Percentiles rank a stretch among this genome's conserved stretches.
Conservation (phyloP, 2,113 vertebrate genomes). For the Erythrocebus patas region DNA sequence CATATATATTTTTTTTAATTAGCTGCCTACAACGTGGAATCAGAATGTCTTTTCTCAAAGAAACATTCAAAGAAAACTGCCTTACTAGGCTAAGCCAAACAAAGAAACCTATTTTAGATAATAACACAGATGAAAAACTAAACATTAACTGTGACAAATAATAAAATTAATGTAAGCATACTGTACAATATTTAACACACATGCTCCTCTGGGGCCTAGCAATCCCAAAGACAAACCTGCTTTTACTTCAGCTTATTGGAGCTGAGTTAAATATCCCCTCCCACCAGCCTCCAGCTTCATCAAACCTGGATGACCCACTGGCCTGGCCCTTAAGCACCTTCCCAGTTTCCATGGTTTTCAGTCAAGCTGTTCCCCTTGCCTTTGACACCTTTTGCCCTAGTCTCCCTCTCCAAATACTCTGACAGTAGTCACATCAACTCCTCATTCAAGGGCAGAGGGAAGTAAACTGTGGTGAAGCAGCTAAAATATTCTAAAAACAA, state of each 20-base stretch:
- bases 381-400: background rate
- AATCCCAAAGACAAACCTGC: background rate
- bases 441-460: background rate
- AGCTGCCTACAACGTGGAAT: slow-evolving; percentile 2
- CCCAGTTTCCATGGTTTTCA: background rate
- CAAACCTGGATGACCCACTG: background rate
- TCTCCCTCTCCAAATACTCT: background rate
- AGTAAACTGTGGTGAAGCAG: background rate
- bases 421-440: background rate
- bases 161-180: background rate
- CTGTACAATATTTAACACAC: background rate
- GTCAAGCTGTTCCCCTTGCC: background rate
- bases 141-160: background rate
- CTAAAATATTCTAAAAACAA: background rate
- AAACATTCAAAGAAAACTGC: background rate
- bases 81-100: background rate
- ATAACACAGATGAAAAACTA: background rate
- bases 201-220: background rate
- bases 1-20: background rate
- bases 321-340: background rate
- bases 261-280: background rate
- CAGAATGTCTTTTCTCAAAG: background rate
- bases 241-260: background rate
- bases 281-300: background rate
- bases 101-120: background rate